phyloP scores from a whole-genome alignment of 1,140 invertebrate genomes.

The Pinna nobilis region DNA sequence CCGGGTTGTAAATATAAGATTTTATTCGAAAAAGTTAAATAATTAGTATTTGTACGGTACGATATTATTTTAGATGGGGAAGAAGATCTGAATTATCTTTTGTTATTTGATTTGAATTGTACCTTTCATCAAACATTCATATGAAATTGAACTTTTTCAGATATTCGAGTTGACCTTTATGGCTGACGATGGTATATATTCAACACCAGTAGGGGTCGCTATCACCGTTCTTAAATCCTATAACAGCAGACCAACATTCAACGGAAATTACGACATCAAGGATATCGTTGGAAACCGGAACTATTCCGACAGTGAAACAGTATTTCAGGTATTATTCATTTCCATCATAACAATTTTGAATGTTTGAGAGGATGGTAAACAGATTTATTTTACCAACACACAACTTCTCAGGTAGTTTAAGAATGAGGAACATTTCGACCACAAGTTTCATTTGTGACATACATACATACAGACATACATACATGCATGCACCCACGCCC shows the following conservation, averaged over 20 bases:
- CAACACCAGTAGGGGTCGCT: background rate
- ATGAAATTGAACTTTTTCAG: background rate
- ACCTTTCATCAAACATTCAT: background rate
- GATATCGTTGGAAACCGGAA: slow-evolving; percentile 7
- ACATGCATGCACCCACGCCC: too few relatives aligned
- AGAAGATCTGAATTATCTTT: background rate
- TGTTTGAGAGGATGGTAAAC: too few relatives aligned
- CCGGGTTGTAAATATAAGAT: too few relatives aligned
- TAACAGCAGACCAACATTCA: background rate
- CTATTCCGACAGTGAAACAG: slow-evolving; percentile 1
- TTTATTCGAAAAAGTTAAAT: too few relatives aligned
- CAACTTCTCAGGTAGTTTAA: too few relatives aligned
- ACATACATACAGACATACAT: too few relatives aligned
- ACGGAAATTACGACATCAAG: slow-evolving; percentile 21
- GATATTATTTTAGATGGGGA: too few relatives aligned
- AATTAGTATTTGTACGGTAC: too few relatives aligned
- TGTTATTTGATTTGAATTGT: background rate
- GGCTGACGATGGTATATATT: slow-evolving; percentile 7
- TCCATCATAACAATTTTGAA: background rate
- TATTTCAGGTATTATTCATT: slow-evolving; percentile 11
- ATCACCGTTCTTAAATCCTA: background rate
- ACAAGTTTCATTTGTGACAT: too few relatives aligned
- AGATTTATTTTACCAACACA: too few relatives aligned
- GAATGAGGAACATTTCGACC: too few relatives aligned
- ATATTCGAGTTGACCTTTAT: background rate